Conservation (phyloP, 2,113 vertebrate species). For the Pachypanchax playfairii region DNA sequence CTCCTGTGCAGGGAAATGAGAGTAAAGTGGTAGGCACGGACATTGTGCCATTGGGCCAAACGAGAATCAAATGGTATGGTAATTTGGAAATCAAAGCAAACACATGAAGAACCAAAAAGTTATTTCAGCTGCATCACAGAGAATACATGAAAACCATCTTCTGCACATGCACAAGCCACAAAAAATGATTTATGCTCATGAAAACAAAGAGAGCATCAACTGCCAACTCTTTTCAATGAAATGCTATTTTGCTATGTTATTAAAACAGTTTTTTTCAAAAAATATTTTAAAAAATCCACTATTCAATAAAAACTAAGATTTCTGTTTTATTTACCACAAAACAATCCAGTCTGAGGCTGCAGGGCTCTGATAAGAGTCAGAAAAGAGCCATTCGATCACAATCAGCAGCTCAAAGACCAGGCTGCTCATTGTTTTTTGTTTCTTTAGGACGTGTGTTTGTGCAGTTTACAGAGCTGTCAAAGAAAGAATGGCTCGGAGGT, state of each 20-base stretch:
- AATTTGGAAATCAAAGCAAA: slow-evolving; percentile 66
- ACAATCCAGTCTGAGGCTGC: slow-evolving; percentile 61
- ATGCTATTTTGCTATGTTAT: slow-evolving; percentile 33
- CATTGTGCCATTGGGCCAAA: slow-evolving; percentile 23
- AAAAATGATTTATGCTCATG: slow-evolving; percentile 42
- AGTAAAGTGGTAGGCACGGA: slow-evolving; percentile 44
- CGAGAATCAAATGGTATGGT: slow-evolving; percentile 47
- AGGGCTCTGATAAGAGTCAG: slow-evolving; percentile 56
- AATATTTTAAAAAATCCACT: slow-evolving; percentile 42
- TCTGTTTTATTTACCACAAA: slow-evolving; percentile 56
- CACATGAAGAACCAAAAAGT: slow-evolving; percentile 47
- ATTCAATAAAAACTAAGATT: slow-evolving; percentile 53
- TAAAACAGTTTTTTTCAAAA: slow-evolving; percentile 51
- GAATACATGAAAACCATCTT: slow-evolving; percentile 20
- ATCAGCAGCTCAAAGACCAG: slow-evolving; percentile 30
- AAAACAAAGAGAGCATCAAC: slow-evolving; percentile 46
- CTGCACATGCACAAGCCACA: slow-evolving; percentile 17
- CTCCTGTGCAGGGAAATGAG: slow-evolving; percentile 34
- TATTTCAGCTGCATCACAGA: slow-evolving; percentile 55
- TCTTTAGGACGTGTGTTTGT: slow-evolving; percentile 19
- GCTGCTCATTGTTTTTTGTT: slow-evolving; percentile 41
- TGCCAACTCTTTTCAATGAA: slow-evolving; percentile 54
- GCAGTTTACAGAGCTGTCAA: slow-evolving; percentile 10
- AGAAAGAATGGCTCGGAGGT: slow-evolving; percentile 18
- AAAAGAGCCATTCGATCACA: slow-evolving; percentile 20